phyloP scores from a whole-genome alignment of 2,888 invertebrate species.

The Trypoxylon attenuatum region DNA sequence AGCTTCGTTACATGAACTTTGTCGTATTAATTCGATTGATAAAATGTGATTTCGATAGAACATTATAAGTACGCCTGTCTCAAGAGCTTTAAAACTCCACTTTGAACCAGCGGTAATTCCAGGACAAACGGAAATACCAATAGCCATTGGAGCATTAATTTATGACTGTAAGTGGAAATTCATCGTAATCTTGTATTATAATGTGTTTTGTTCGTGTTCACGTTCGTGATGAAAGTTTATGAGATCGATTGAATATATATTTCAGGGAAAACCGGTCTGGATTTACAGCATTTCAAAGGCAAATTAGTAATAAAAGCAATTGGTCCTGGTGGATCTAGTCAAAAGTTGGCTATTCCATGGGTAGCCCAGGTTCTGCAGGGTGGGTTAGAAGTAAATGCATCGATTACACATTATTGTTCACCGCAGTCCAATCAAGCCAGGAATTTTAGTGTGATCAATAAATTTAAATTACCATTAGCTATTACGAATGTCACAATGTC shows the following conservation, averaged over 20 bases:
- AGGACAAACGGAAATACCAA: slow-evolving; percentile 79
- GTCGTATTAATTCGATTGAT: no score
- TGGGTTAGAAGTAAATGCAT: slow-evolving; percentile 77
- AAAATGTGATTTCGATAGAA: slow-evolving; percentile 71
- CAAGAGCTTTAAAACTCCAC: slow-evolving; percentile 81
- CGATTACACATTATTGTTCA: slow-evolving; percentile 76
- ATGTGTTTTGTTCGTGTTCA: background rate
- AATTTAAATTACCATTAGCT: slow-evolving; percentile 83
- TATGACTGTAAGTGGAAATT: slow-evolving; percentile 79
- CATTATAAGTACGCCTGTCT: slow-evolving; percentile 78
- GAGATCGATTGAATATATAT: slow-evolving; percentile 18
- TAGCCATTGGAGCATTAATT: slow-evolving; percentile 81
- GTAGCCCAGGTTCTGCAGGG: slow-evolving; percentile 78
- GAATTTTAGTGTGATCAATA: slow-evolving; percentile 81
- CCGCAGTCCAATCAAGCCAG: slow-evolving; percentile 73
- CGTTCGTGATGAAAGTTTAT: background rate
- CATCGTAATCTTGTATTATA: background rate
- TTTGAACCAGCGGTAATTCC: slow-evolving; percentile 81
- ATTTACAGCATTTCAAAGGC: slow-evolving; percentile 77
- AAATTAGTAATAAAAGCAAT: slow-evolving; percentile 76
- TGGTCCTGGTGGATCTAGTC: slow-evolving; percentile 70
- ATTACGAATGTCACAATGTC: slow-evolving; percentile 83
- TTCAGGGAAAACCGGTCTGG: slow-evolving; percentile 78
- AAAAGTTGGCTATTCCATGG: slow-evolving; percentile 80
- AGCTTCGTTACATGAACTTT: no score